These are phyloP conservation scores for Cheilosia scutellata DNA, from an alignment of 2,888 invertebrate genomes.

Conservation along the genomic window DNA sequence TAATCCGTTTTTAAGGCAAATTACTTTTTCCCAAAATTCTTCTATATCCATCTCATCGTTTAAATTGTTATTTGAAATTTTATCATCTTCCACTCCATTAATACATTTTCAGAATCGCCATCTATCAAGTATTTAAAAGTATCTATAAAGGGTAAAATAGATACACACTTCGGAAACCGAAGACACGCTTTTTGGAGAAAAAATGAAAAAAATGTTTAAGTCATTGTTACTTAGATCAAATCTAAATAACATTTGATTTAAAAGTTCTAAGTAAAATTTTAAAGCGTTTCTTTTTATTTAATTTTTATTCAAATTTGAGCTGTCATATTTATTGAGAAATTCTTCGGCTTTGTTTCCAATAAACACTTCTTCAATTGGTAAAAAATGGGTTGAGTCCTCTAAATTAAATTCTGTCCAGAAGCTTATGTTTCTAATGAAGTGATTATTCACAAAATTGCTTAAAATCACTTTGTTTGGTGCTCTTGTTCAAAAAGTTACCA, in stretches of 20 bases:
- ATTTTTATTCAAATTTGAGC: too few species aligned
- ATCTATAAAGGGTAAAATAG: not conserved
- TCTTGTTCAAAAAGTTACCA: too few species aligned
- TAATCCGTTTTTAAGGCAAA: conserved; percentile 3
- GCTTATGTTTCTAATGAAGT: conserved; percentile 16
- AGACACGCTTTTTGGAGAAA: conserved; percentile 1
- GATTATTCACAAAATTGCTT: conserved; percentile 12
- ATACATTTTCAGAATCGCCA: conserved; percentile 1
- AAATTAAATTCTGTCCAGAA: conserved; percentile 3
- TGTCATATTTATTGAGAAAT: too few species aligned
- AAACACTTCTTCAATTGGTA: not conserved
- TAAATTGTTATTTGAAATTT: not conserved
- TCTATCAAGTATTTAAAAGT: not conserved
- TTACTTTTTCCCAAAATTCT: not conserved
- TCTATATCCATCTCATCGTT: not conserved
- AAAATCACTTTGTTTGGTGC: conserved; percentile 20
- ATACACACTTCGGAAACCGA: too few species aligned
- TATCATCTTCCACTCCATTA: not conserved
- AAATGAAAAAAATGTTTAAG: not conserved
- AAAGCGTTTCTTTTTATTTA: not conserved
- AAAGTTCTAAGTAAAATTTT: not conserved
- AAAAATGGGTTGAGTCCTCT: not conserved
- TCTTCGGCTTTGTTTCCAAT: conserved; percentile 1
- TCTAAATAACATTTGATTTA: not conserved
- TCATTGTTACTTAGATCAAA: not conserved